Base-by-base conservation (phyloP, 1,140 invertebrate genomes). In the Drosophila subpulchrella region DNA sequence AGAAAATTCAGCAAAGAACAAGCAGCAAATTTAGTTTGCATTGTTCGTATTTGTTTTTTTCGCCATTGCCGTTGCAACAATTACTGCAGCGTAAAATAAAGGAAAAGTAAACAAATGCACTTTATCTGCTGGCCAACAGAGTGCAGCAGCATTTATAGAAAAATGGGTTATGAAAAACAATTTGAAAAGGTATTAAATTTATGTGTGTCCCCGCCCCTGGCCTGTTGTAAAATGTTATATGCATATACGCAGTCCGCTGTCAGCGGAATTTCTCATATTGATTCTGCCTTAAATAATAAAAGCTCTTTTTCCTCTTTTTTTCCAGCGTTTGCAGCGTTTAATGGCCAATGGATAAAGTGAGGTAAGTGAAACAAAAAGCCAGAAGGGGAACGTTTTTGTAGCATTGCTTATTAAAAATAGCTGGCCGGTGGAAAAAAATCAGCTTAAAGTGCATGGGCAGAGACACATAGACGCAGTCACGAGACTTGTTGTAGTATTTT, bases 121-220 rank as follows among this genome's bases (percentile, higher is more conserved):
- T 85, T 85, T 85, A 77, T 85, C 81, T 81, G 50, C 50, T 58
- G 78, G 56, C 67, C 62, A 71, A 50, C 77, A 80, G 77, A 73
- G 81, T 85, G 47, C 58, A 60, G 30, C 58, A 47, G 44, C 59
- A 68, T 83, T 65, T 75, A 60, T 53, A 51, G 55, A 38, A 51
- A 60, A 78, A 70, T 78, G 63, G 62, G 48, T 68, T 82, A 67
- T 82, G 68, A 67, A 82, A 77, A 72, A 72, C 54, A 81, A 75
- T 82, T 84, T 75, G 61, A 79, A 83, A 84, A 77, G 53, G 67
- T 75, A 86, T 78, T 77, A 81, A 85, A 84, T 85, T 77, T 65
- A 78, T 86, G 78, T 81, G 73, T 65, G 46, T 53, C 48, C 20
- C 53, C 30, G 66, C 59, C 60, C 30, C 39, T 51, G 74, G 70